Evolutionary conservation across 2,888 invertebrate genomes (phyloP).

Genomic region (Mythimna ferrago): DNA sequence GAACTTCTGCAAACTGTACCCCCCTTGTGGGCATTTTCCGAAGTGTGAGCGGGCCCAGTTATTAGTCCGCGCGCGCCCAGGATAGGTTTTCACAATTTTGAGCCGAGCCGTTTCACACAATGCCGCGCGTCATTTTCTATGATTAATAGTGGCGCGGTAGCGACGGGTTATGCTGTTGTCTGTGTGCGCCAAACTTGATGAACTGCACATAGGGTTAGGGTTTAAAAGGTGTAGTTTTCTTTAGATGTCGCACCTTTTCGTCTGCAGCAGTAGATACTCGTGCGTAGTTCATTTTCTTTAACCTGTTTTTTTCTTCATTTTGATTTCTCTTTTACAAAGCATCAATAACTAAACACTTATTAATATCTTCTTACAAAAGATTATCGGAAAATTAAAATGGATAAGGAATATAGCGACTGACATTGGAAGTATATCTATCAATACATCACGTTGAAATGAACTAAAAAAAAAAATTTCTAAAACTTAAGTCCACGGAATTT

Average conservation of each 20-base stretch:
- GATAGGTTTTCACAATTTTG: conserved; percentile 91
- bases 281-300: too few species aligned
- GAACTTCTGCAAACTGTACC: conserved; percentile 78
- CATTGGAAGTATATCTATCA: not conserved
- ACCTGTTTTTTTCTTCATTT: too few species aligned
- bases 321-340: too few species aligned
- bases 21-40: conserved; percentile 80
- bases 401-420: not conserved
- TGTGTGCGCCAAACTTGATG: conserved; percentile 54
- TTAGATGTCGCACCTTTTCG: not conserved
- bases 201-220: conserved; percentile 36
- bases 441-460: not conserved
- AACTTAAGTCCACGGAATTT: not conserved
- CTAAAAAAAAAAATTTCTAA: not conserved
- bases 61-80: conserved; percentile 84
- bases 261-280: not conserved
- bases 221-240: conserved; percentile 26
- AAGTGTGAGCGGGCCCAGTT: conserved; percentile 86
- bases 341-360: not conserved
- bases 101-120: conserved; percentile 83
- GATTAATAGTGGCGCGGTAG: conserved; percentile 84
- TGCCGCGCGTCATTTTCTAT: conserved; percentile 87
- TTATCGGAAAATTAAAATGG: not conserved
- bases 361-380: not conserved
- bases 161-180: conserved; percentile 67